Evolutionary conservation across 2,888 invertebrate genomes (phyloP).

Genomic region (Crematogaster levior): DNA sequence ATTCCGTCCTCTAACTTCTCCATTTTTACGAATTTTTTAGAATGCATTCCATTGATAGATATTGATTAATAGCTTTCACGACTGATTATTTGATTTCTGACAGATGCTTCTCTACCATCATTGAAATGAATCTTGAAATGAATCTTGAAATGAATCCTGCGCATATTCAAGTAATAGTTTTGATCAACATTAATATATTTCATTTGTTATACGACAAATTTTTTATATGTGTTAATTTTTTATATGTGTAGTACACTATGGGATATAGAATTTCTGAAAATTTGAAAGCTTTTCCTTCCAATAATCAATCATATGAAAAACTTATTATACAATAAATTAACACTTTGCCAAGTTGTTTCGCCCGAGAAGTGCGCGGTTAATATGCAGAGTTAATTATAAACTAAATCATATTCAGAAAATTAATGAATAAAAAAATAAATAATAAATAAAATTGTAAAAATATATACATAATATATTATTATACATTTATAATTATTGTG

Average conservation of each 20-base stretch:
- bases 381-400: neutral
- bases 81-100: neutral
- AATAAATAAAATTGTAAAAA: too few species aligned
- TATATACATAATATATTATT: too few species aligned
- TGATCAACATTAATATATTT: neutral
- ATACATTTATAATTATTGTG: too few species aligned
- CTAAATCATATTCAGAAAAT: neutral
- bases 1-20: neutral
- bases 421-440: too few species aligned
- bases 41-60: slow-evolving; percentile 20
- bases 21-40: slow-evolving; percentile 30
- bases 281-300: neutral
- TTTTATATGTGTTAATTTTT: neutral
- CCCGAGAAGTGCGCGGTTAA: neutral
- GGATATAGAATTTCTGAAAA: neutral
- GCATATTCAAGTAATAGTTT: slow-evolving; percentile 12
- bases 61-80: neutral
- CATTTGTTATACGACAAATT: neutral
- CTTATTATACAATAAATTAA: neutral
- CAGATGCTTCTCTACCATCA: too few species aligned
- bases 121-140: too few species aligned
- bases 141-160: neutral
- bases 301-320: neutral
- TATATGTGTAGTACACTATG: neutral
- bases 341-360: neutral